Conservation (phyloP, 1,140 invertebrate species). For the Hormaphis cornu region DNA sequence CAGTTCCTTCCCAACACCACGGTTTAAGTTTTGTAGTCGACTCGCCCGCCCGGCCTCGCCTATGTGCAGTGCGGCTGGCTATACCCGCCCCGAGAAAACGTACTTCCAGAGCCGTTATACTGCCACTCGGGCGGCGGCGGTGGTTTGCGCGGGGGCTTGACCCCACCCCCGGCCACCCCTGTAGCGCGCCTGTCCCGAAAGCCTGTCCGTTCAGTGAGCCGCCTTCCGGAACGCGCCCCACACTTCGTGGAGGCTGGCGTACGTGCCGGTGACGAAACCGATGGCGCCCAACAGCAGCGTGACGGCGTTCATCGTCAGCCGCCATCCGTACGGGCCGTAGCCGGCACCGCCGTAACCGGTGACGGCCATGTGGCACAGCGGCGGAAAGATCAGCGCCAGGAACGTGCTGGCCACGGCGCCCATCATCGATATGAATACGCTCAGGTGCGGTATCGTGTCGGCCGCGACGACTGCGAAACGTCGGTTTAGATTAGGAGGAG, state of each 20-base stretch:
- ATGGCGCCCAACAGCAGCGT: background rate
- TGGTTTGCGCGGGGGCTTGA: no score
- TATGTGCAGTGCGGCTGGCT: no score
- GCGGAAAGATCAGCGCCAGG: conserved; percentile 78
- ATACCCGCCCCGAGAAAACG: no score
- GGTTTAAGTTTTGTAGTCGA: no score
- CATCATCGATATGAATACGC: conserved; percentile 79
- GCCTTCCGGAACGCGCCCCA: background rate
- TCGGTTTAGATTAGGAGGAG: background rate
- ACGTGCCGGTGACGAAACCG: conserved; percentile 20
- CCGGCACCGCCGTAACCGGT: conserved; percentile 38
- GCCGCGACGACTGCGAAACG: conserved; percentile 60
- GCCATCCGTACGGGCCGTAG: background rate
- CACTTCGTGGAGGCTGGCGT: conserved; percentile 10
- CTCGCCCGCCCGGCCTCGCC: no score
- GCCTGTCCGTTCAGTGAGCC: background rate
- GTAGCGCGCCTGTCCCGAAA: no score
- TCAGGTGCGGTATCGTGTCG: conserved; percentile 68
- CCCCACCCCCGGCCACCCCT: no score
- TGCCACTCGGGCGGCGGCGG: no score
- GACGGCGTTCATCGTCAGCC: background rate
- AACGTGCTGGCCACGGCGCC: conserved; percentile 80
- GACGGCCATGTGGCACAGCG: conserved; percentile 68
- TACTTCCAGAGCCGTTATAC: no score
- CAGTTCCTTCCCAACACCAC: no score